Base-by-base conservation (phyloP, 1,140 invertebrate species). In the Camponotus pennsylvanicus region DNA sequence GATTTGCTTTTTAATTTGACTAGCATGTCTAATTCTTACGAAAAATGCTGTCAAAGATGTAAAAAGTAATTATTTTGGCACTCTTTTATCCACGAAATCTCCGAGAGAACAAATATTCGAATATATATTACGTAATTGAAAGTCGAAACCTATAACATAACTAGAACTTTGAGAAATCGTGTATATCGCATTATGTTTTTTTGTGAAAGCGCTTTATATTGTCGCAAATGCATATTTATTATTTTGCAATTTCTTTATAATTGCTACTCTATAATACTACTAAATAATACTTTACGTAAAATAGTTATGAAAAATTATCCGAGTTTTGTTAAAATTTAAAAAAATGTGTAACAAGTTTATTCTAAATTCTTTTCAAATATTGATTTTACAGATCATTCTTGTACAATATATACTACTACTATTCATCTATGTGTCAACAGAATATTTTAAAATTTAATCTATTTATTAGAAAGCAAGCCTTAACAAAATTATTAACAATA, bases 191-290 rank as follows among this genome's bases (percentile, higher is more conserved):
- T 52, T 52, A 52, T 52, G 21, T 52, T 52, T 13, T 52, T 18
- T 15, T 15, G 15, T 6, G 0, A 49, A 52, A 52, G 15, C 49
- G 49, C 49, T 52, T 3, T 52, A 45, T 52, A 45, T 52, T 52
- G 15, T 52, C 15, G 13, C 4, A 18, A 52, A 18, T 3, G 49
- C 4, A 18, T 18, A 52, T 52, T 52, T 52, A 52, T 1, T 52
- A 55, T 64, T 42, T 63, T 40, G 64, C 18, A 6, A 37, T 73
- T 37, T 67, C 2, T 67, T 13, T 21, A 67, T 40, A 61, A 49
- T 34, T 61, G 69, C 32, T 59, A 59, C 2, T 83, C 4, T 4
- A 83, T 83, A 83, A 83, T 83, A 83, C 79, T 83, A 75, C 13
- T 42, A 75, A 67, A 63, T 83, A 75, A 73, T 83, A 83, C 79